Evolutionary conservation across 2,113 vertebrate genomes (phyloP).

Genomic region (Myiopsitta monachus): DNA sequence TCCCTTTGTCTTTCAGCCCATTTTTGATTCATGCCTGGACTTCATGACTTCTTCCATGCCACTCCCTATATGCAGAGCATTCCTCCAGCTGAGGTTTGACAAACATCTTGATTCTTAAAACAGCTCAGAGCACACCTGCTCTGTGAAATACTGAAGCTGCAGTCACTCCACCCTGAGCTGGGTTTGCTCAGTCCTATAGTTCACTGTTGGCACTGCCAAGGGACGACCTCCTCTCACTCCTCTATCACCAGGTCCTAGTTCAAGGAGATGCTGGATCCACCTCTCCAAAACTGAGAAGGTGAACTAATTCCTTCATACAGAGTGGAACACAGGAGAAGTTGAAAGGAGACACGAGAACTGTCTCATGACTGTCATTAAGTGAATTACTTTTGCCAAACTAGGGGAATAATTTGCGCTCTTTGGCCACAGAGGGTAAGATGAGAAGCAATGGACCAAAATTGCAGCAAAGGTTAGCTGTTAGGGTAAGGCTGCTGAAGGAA

Average conservation of each 20-base stretch:
- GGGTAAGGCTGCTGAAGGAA: not conserved
- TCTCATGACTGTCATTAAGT: not conserved
- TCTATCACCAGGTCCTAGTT: not conserved
- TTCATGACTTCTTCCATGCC: not conserved
- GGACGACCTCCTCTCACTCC: not conserved
- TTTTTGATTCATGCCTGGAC: not conserved
- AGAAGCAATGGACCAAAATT: not conserved
- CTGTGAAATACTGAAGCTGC: not conserved
- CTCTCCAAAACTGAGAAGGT: not conserved
- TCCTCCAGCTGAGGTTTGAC: not conserved
- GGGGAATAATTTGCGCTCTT: not conserved
- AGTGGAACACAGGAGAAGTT: not conserved
- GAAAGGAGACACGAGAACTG: not conserved
- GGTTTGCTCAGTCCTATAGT: not conserved
- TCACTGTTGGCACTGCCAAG: not conserved
- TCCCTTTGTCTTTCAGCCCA: not conserved
- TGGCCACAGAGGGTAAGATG: not conserved
- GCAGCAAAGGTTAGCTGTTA: not conserved
- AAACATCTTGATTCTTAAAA: not conserved
- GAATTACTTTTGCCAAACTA: not conserved
- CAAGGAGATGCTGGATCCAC: not conserved
- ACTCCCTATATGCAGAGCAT: not conserved
- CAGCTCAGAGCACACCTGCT: not conserved
- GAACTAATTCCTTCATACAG: not conserved
- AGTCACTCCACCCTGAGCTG: not conserved